A percentile compares a stretch with the other conserved stretches of the same genome.
Conservation (phyloP, 2,888 invertebrate species). For the Ophion costatus region DNA sequence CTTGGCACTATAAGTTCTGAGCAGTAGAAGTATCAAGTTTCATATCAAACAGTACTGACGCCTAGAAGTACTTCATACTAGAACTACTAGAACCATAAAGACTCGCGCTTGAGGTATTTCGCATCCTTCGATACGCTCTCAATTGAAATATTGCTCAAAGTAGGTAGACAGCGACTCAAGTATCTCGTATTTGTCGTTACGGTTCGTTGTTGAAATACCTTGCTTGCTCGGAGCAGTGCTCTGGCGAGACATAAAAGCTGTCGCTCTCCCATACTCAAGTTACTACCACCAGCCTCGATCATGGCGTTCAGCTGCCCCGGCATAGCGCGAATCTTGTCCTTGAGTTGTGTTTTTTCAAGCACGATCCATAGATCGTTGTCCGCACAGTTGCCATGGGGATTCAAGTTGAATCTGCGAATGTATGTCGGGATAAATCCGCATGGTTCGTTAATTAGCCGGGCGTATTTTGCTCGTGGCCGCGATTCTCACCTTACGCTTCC, state of each 20-base stretch:
- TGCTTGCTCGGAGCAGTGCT: constrained; percentile 85
- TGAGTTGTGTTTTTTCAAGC: constrained; percentile 84
- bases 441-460: background rate
- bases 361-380: constrained; percentile 83
- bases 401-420: constrained; percentile 83
- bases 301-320: constrained; percentile 83
- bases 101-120: too few species aligned
- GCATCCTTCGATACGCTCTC: too few species aligned
- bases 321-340: constrained; percentile 81
- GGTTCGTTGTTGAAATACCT: constrained; percentile 83
- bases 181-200: background rate
- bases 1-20: too few species aligned
- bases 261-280: constrained; percentile 85
- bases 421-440: background rate
- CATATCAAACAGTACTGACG: too few species aligned
- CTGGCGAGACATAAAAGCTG: constrained; percentile 87
- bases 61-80: too few species aligned
- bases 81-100: too few species aligned
- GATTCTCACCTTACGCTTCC: constrained; percentile 85
- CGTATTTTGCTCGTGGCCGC: background rate
- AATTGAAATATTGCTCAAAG: too few species aligned
- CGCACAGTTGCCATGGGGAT: constrained; percentile 80
- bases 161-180: background rate
- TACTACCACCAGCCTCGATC: constrained; percentile 82
- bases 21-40: too few species aligned